Conservation (phyloP, 2,888 invertebrate species). For the Dryobotodes eremita region DNA sequence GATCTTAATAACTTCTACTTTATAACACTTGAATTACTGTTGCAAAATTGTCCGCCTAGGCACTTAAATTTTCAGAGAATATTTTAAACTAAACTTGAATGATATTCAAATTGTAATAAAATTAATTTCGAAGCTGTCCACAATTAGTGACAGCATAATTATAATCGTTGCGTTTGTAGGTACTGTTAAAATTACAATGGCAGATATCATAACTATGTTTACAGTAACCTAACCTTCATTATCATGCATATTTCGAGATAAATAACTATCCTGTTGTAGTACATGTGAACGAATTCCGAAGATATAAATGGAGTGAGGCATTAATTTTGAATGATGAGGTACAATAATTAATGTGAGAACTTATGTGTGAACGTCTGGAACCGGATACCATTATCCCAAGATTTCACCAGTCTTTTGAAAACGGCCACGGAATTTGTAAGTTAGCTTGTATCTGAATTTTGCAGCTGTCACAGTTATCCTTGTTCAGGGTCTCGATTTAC, state of each 20-base stretch:
- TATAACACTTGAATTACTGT: background rate
- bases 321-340: background rate
- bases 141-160: background rate
- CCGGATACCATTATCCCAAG: no score
- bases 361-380: no score
- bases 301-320: background rate
- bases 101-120: background rate
- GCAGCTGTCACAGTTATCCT: no score
- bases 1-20: background rate
- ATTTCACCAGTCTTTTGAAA: no score
- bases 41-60: background rate
- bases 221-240: conserved; percentile 33
- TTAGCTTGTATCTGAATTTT: no score
- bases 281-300: background rate
- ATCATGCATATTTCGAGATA: conserved; percentile 4
- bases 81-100: background rate
- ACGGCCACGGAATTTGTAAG: no score
- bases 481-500: no score
- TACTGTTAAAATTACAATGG: conserved; percentile 2
- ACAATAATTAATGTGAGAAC: background rate
- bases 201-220: conserved; percentile 26
- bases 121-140: background rate
- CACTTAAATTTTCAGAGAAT: background rate
- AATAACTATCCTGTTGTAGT: background rate
- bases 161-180: no score